These are phyloP conservation scores for Plectrocnemia conspersa DNA, from an alignment of 1,140 invertebrate genomes.

Conservation along the genomic window DNA sequence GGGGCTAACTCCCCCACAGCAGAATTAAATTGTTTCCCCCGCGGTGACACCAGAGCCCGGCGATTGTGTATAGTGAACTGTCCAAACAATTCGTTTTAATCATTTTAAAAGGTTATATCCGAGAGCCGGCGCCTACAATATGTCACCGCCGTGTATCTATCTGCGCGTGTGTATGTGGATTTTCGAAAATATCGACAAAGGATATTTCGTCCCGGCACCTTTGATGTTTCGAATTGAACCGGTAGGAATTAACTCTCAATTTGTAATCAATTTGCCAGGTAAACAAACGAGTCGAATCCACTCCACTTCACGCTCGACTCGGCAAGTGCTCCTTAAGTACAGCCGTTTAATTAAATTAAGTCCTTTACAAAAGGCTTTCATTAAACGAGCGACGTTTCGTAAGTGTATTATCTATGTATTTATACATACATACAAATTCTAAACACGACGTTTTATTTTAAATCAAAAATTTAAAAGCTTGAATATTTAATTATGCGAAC, in stretches of 20 bases:
- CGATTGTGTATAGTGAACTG: conserved; percentile 18
- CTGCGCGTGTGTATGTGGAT: not conserved
- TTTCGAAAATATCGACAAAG: not conserved
- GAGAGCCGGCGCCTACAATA: not conserved
- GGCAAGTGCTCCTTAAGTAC: conserved; percentile 13
- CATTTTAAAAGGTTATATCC: conserved; percentile 30
- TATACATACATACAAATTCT: no score
- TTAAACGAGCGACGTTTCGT: no score
- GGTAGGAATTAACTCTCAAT: conserved; percentile 11
- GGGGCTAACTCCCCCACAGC: not conserved
- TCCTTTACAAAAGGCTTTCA: conserved; percentile 12
- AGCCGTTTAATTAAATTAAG: conserved; percentile 30
- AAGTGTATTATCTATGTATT: no score
- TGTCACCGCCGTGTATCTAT: not conserved
- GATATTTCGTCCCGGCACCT: conserved; percentile 1
- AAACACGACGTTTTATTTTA: no score
- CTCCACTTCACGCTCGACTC: no score
- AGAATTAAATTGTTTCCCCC: conserved; percentile 10
- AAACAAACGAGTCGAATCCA: conserved; percentile 15
- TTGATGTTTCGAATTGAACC: not conserved
- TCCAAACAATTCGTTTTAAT: conserved; percentile 34
- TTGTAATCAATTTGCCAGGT: conserved; percentile 20
- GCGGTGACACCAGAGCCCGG: conserved; percentile 7
- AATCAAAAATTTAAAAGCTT: no score
- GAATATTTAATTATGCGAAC: no score